phyloP scores from a whole-genome alignment of 1,140 invertebrate genomes.

The Drepana arcuata region DNA sequence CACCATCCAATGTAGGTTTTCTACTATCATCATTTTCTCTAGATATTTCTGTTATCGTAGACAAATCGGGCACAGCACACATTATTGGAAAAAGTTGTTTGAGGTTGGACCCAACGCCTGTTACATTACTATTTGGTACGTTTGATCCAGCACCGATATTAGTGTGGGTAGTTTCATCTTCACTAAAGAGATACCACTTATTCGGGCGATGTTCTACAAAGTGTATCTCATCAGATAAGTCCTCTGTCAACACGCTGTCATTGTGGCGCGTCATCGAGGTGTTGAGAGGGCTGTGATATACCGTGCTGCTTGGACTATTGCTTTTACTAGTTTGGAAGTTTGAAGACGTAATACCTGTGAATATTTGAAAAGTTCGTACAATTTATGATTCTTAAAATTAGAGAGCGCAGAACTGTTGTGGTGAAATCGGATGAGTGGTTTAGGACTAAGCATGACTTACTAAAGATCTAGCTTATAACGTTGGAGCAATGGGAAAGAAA shows the following conservation, averaged over 20 bases:
- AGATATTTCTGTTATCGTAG: slow-evolving; percentile 52
- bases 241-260: slow-evolving; percentile 52
- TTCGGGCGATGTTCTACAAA: neutral
- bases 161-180: slow-evolving; percentile 41
- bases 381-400: too few species aligned
- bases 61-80: slow-evolving; percentile 49
- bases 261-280: slow-evolving; percentile 14
- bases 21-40: slow-evolving; percentile 29
- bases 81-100: slow-evolving; percentile 46
- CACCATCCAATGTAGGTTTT: slow-evolving; percentile 12
- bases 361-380: too few species aligned
- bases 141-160: slow-evolving; percentile 13
- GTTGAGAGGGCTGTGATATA: slow-evolving; percentile 15
- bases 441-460: too few species aligned
- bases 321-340: neutral
- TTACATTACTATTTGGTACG: neutral
- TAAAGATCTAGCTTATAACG: too few species aligned
- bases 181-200: slow-evolving; percentile 51
- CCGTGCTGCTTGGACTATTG: slow-evolving; percentile 7
- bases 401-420: too few species aligned
- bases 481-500: too few species aligned
- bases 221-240: slow-evolving; percentile 34
- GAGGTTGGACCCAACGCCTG: slow-evolving; percentile 30
- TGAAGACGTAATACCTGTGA: too few species aligned
- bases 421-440: too few species aligned